A percentile compares a stretch with the other conserved stretches of the same genome.
These are phyloP conservation scores for Syngnathus typhle DNA, from an alignment of 2,113 vertebrate species.

Conservation along the genomic window DNA sequence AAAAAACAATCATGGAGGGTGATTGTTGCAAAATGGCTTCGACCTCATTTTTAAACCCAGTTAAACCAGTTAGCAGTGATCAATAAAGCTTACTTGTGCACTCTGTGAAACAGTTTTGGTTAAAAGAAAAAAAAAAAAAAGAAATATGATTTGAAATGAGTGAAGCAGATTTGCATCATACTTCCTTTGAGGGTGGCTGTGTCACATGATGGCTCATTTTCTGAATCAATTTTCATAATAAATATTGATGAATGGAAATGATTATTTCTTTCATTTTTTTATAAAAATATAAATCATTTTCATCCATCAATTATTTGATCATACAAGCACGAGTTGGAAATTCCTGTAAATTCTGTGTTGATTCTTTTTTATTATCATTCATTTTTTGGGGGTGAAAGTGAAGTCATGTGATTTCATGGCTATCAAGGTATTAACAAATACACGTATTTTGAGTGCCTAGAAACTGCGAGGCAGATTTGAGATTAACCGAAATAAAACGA, in stretches of 20 bases:
- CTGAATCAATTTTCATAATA: background rate
- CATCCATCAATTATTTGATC: background rate
- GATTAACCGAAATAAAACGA: background rate
- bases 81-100: no score
- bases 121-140: no score
- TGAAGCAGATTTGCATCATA: background rate
- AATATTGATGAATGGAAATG: no score
- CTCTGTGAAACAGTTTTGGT: no score
- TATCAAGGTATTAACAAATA: background rate
- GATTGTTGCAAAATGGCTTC: background rate
- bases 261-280: no score
- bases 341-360: background rate
- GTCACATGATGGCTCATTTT: background rate
- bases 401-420: background rate
- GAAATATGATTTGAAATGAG: background rate
- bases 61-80: no score
- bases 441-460: background rate
- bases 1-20: background rate
- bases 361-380: background rate
- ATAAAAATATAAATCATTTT: background rate
- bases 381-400: background rate
- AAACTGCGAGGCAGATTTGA: background rate
- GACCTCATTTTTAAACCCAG: background rate
- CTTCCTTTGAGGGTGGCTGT: background rate
- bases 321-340: background rate